Conservation (phyloP, 1,140 invertebrate genomes). For the Meloidogyne floridensis region DNA sequence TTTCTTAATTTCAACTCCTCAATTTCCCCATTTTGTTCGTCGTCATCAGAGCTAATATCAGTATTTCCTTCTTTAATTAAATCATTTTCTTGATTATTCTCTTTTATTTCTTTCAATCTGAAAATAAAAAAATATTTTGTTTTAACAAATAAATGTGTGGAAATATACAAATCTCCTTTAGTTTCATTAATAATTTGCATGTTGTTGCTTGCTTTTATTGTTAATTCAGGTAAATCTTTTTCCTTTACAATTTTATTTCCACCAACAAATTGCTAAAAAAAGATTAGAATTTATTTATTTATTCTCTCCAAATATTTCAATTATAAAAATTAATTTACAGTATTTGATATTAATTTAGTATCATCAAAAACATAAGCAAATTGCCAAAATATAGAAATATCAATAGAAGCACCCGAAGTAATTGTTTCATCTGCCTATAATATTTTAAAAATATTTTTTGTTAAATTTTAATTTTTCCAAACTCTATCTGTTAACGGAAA, state of each 20-base stretch:
- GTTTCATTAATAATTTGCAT: neutral
- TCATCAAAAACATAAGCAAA: conserved; percentile 47
- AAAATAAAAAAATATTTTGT: neutral
- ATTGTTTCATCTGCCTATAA: conserved; percentile 31
- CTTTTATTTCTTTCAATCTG: neutral
- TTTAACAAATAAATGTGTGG: no score
- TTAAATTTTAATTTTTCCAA: neutral
- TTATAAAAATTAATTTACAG: neutral
- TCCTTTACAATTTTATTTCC: no score
- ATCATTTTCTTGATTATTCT: neutral
- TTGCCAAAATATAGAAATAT: conserved; percentile 48
- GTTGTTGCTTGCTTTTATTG: neutral
- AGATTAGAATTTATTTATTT: no score
- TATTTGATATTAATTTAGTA: neutral
- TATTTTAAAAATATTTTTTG: conserved; percentile 11
- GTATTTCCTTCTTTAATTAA: conserved; percentile 7
- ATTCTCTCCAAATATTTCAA: neutral
- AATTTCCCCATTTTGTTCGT: neutral
- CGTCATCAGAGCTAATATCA: conserved; percentile 9
- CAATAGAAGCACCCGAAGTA: conserved; percentile 36
- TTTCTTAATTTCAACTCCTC: neutral
- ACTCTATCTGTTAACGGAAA: conserved; percentile 35
- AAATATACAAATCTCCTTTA: neutral
- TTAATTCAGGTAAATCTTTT: neutral
- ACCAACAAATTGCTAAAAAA: no score